Conservation (phyloP, 2,888 invertebrate genomes). For the Lepeophtheirus nordmannii region DNA sequence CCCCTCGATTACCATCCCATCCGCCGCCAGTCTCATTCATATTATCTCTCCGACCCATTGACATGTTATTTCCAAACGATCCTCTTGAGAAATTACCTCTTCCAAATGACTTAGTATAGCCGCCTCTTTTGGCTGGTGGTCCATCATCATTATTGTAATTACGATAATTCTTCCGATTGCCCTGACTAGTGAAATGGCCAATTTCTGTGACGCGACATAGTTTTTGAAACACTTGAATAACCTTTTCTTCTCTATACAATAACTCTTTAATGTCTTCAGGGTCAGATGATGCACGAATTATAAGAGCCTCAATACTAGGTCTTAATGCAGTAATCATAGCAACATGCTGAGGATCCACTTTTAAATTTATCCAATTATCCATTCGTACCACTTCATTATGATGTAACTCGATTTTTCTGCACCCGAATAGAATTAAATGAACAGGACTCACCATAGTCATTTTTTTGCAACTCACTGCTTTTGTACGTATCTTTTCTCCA, state of each 20-base stretch:
- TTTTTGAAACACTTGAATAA: slow-evolving; percentile 23
- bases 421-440: slow-evolving; percentile 78
- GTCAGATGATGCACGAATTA: slow-evolving; percentile 58
- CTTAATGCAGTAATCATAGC: slow-evolving; percentile 67
- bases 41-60: no score
- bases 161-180: slow-evolving; percentile 15
- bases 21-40: no score
- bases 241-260: slow-evolving; percentile 30
- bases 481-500: slow-evolving; percentile 90
- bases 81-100: no score
- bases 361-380: slow-evolving; percentile 52
- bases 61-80: no score
- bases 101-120: no score
- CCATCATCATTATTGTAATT: slow-evolving; percentile 22
- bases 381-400: slow-evolving; percentile 39
- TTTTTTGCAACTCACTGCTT: slow-evolving; percentile 90
- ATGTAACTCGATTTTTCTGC: slow-evolving; percentile 65
- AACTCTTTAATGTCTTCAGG: slow-evolving; percentile 47
- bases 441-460: slow-evolving; percentile 88
- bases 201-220: not conserved
- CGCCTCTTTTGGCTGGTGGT: slow-evolving; percentile 27
- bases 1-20: no score
- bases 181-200: not conserved
- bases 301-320: slow-evolving; percentile 70
- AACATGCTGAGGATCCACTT: slow-evolving; percentile 62